These are phyloP conservation scores for Philhelius pedissequus DNA, from an alignment of 2,888 invertebrate genomes.

Conservation along the genomic window DNA sequence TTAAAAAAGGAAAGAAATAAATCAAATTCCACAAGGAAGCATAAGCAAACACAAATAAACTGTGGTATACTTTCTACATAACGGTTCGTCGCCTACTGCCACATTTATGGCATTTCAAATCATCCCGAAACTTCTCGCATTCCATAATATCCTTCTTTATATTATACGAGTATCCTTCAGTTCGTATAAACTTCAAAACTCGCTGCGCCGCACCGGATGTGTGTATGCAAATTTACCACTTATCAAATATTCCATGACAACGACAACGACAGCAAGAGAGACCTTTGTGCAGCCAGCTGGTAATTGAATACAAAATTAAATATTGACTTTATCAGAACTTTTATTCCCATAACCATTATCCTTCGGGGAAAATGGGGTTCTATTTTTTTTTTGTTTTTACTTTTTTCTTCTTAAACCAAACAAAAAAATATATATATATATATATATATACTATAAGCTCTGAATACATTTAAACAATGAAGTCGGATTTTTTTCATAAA, in stretches of 20 bases:
- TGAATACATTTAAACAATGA: neutral
- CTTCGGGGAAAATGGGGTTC: neutral
- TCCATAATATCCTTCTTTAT: neutral
- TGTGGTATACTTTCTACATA: neutral
- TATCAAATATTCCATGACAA: conserved; percentile 12
- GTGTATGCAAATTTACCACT: conserved; percentile 18
- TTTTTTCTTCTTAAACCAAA: neutral
- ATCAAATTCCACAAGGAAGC: neutral
- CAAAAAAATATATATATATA: neutral
- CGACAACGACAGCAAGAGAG: neutral
- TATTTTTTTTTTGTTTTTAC: neutral
- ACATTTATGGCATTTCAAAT: neutral
- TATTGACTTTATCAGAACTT: conserved; percentile 18
- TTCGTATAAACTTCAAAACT: neutral
- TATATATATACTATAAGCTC: neutral
- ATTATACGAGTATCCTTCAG: neutral
- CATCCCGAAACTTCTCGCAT: neutral
- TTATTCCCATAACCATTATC: conserved; percentile 7
- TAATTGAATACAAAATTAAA: conserved; percentile 49
- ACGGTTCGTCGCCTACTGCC: neutral
- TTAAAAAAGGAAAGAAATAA: neutral
- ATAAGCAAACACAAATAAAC: neutral
- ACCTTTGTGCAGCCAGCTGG: conserved; percentile 16
- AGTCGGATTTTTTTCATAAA: neutral
- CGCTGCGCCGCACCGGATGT: neutral